Conservation (phyloP, 2,797 vertebrate genomes). For the Vipera latastei region DNA sequence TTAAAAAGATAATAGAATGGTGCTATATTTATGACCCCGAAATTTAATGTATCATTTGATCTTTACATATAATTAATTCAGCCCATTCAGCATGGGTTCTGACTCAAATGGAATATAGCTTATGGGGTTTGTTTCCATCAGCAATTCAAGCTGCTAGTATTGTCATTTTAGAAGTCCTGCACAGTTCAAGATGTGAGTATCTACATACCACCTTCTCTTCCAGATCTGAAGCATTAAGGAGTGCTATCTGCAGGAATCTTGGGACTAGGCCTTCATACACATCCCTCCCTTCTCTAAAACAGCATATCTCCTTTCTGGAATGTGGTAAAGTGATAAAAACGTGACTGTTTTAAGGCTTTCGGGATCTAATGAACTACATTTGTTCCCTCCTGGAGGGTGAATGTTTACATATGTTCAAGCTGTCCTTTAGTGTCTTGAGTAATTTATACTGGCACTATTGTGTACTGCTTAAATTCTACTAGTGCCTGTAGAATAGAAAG, state of each 20-base stretch:
- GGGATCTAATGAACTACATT: background rate
- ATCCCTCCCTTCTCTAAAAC: background rate
- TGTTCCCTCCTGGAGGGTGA: background rate
- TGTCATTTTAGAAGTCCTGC: background rate
- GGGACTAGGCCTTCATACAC: background rate
- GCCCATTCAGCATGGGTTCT: background rate
- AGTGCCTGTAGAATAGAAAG: background rate
- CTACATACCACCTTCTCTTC: background rate
- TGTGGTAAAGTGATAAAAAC: background rate
- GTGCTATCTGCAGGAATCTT: background rate
- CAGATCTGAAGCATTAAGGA: background rate
- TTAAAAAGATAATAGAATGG: slow-evolving; percentile 46
- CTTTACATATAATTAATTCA: background rate
- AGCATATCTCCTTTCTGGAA: background rate
- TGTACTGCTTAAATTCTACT: background rate
- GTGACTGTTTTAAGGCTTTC: background rate
- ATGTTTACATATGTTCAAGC: background rate
- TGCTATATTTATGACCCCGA: slow-evolving; percentile 36
- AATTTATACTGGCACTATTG: background rate
- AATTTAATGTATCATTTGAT: background rate
- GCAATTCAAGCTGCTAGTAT: background rate
- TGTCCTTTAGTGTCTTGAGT: background rate
- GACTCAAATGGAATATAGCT: background rate
- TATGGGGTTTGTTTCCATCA: background rate
- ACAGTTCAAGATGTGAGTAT: background rate